Evolutionary conservation across 2,113 vertebrate genomes (phyloP).

Genomic region (Zingel zingel): DNA sequence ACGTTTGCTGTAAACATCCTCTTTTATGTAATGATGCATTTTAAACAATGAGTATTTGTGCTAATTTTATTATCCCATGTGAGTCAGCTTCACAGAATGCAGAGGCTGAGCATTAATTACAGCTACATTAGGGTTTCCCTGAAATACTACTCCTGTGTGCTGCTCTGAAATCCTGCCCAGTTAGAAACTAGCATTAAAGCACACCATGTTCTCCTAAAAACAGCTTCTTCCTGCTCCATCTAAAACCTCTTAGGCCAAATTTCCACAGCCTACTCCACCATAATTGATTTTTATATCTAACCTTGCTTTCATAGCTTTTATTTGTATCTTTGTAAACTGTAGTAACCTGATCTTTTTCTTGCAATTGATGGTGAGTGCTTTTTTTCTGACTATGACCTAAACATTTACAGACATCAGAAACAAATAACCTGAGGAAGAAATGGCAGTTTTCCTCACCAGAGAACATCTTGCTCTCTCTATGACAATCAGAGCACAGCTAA

Average conservation of each 20-base stretch:
- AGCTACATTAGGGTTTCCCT: constrained; percentile 33
- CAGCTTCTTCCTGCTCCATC: background rate
- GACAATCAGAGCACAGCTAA: constrained; percentile 17
- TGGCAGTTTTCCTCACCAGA: background rate
- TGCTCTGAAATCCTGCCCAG: constrained; percentile 7
- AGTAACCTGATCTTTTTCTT: background rate
- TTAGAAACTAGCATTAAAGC: background rate
- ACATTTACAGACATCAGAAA: constrained; percentile 5
- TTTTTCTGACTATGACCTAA: background rate
- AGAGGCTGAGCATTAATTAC: constrained; percentile 32
- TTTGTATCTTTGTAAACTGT: background rate
- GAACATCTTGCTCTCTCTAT: constrained; percentile 41
- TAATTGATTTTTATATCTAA: background rate
- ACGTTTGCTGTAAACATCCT: background rate
- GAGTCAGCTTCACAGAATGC: constrained; percentile 21
- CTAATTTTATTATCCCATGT: constrained; percentile 13
- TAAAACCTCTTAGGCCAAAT: constrained; percentile 15
- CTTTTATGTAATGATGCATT: background rate
- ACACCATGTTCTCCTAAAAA: constrained; percentile 14
- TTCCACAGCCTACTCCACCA: background rate
- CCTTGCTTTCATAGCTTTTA: background rate
- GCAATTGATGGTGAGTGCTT: background rate
- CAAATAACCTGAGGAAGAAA: background rate
- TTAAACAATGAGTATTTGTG: constrained; percentile 19
- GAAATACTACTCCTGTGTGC: constrained; percentile 13